Evolutionary conservation across 2,888 invertebrate species (phyloP).

Genomic region (Trissolcus brochymenae): DNA sequence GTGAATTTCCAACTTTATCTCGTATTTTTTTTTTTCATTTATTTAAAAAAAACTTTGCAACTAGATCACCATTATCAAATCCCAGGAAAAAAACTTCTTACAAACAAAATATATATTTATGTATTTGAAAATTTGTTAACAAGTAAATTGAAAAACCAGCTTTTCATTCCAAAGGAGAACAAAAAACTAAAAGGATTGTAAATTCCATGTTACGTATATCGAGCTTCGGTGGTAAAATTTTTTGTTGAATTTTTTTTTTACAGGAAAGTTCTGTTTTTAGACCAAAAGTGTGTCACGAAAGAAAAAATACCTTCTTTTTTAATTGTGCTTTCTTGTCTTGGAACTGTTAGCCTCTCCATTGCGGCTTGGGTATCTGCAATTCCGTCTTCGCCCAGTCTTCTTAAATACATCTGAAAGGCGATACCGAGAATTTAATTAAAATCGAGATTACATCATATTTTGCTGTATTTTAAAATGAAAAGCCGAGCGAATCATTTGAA

Average conservation of each 20-base stretch:
- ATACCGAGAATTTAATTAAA: conserved; percentile 44
- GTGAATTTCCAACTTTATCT: conserved; percentile 62
- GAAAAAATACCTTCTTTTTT: conserved; percentile 73
- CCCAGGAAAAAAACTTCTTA: neutral
- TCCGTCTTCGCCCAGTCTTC: conserved; percentile 82
- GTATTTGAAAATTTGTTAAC: neutral
- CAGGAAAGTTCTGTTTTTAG: conserved; percentile 31
- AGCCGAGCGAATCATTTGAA: conserved; percentile 12
- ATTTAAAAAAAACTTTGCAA: conserved; percentile 41
- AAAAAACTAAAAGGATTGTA: conserved; percentile 9
- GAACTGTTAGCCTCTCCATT: conserved; percentile 74
- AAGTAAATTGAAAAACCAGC: too few relatives aligned
- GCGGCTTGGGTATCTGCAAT: conserved; percentile 69
- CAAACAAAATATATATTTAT: conserved; percentile 9
- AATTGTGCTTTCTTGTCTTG: conserved; percentile 71
- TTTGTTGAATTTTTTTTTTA: conserved; percentile 1
- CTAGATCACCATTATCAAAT: conserved; percentile 26
- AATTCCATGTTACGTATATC: too few relatives aligned
- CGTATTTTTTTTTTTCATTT: conserved; percentile 18
- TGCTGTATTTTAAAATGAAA: conserved; percentile 5
- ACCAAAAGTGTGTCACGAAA: too few relatives aligned
- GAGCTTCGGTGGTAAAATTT: neutral
- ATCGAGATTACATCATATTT: conserved; percentile 20
- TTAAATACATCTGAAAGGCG: conserved; percentile 80
- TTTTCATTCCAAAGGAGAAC: neutral